phyloP scores from a whole-genome alignment of 30 jellyfish, hydroid and myxozoan genomes.

The Turritopsis rubra region DNA sequence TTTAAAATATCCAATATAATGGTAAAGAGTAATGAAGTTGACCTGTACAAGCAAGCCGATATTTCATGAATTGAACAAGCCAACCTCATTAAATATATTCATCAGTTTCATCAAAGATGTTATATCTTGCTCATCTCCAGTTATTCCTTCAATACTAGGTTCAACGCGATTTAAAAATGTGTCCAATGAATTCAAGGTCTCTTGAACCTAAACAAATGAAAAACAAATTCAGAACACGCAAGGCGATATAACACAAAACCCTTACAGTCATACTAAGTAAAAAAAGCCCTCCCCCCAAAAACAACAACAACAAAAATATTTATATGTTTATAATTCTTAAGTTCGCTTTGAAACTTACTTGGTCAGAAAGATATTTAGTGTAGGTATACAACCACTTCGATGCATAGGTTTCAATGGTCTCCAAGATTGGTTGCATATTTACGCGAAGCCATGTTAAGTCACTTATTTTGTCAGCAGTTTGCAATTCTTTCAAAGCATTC shows the following conservation, averaged over 20 bases:
- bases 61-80: neutral
- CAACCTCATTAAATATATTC: constrained; percentile 69
- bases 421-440: constrained; percentile 71
- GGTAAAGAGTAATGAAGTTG: neutral
- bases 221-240: neutral
- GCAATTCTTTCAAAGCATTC: constrained; percentile 64
- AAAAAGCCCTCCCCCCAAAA: neutral
- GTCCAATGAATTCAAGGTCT: constrained; percentile 51
- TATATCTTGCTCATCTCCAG: constrained; percentile 73
- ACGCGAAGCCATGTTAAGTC: constrained; percentile 59
- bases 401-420: constrained; percentile 72
- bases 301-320: no score
- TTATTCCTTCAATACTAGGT: constrained; percentile 70
- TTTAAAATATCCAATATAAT: neutral
- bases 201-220: constrained; percentile 37
- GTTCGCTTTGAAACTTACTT: constrained; percentile 44
- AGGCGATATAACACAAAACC: neutral
- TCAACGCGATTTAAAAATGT: constrained; percentile 60
- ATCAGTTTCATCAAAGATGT: constrained; percentile 59
- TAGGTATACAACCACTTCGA: constrained; percentile 77
- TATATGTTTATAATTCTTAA: neutral
- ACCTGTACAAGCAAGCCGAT: neutral
- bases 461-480: constrained; percentile 25
- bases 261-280: no score
- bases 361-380: constrained; percentile 67